Evolutionary conservation across 2,113 vertebrate genomes (phyloP).

Genomic region (Hypomesus transpacificus): DNA sequence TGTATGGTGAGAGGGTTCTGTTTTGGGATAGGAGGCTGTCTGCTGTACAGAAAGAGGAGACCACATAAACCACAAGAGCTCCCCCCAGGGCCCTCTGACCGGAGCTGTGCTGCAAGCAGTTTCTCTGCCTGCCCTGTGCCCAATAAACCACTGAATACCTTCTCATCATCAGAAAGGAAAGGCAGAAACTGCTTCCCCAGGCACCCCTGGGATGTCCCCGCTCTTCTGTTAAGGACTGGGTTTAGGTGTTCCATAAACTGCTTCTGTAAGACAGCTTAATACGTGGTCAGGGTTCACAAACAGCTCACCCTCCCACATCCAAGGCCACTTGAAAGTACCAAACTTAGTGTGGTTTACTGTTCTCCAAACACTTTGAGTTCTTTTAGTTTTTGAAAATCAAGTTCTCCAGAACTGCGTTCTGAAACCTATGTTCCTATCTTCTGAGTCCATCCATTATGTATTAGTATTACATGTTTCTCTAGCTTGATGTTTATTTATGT

Average conservation of each 20-base stretch:
- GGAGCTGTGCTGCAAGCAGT: constrained; percentile 12
- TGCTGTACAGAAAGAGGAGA: constrained; percentile 1
- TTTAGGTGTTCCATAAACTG: constrained; percentile 10
- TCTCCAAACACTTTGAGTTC: too few species aligned
- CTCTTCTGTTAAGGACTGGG: constrained; percentile 2
- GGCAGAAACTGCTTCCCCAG: constrained; percentile 8
- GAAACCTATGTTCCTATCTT: not conserved
- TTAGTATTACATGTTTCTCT: not conserved
- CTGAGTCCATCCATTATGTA: not conserved
- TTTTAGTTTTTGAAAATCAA: not conserved
- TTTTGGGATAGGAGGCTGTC: not conserved
- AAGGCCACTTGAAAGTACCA: not conserved
- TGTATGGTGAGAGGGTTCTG: too few species aligned
- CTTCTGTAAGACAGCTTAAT: constrained; percentile 27
- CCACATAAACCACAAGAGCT: constrained; percentile 31
- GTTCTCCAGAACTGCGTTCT: not conserved
- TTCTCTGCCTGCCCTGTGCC: constrained; percentile 40
- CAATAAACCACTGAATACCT: constrained; percentile 40
- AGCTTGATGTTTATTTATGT: not conserved
- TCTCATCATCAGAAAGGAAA: constrained; percentile 44
- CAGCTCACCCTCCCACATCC: not conserved
- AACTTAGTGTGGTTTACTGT: not conserved
- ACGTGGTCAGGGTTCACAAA: constrained; percentile 7
- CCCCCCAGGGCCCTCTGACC: not conserved
- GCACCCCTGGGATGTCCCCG: not conserved